Conservation (phyloP, 2,113 vertebrate species). For the Myrmecobius fasciatus region DNA sequence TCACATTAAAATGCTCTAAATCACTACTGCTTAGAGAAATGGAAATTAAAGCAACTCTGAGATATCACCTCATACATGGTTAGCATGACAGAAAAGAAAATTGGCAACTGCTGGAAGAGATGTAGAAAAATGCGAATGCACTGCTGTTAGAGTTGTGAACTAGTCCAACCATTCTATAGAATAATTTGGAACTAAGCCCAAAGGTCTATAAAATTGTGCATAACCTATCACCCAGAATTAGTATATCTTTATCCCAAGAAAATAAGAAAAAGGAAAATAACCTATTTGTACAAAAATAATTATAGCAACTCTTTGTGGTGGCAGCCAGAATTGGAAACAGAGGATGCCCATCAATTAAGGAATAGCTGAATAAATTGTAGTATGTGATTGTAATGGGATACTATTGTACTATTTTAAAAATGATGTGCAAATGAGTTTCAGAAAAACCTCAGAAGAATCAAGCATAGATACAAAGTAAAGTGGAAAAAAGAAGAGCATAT, state of each 20-base stretch:
- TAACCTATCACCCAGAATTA: not conserved
- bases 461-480: not conserved
- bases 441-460: not conserved
- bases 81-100: not conserved
- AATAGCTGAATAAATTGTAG: not conserved
- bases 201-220: not conserved
- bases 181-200: not conserved
- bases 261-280: not conserved
- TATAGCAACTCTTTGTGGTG: not conserved
- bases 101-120: not conserved
- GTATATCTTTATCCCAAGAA: not conserved
- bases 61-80: not conserved
- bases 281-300: not conserved
- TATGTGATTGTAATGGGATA: not conserved
- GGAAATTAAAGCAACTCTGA: not conserved
- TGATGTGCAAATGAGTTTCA: not conserved
- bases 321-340: not conserved
- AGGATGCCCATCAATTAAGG: not conserved
- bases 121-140: not conserved
- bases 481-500: not conserved
- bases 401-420: not conserved
- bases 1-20: not conserved
- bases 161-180: not conserved
- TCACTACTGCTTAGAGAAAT: not conserved
- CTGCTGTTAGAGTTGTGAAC: not conserved